phyloP scores from a whole-genome alignment of 2,797 vertebrate species.

The Galago senegalensis region DNA sequence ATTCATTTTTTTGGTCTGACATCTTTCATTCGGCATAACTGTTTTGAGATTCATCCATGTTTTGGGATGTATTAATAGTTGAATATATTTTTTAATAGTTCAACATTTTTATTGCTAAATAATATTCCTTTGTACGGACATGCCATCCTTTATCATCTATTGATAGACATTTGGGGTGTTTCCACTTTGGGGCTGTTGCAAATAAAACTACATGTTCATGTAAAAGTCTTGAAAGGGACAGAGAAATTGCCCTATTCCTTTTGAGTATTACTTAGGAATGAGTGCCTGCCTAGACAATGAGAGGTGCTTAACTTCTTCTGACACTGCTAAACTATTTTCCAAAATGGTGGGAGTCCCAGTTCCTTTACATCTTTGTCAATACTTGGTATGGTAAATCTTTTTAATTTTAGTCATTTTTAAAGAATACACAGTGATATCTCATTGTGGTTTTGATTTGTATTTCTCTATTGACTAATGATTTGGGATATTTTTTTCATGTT shows the following conservation, averaged over 20 bases:
- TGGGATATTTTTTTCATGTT: neutral
- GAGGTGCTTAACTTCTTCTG: neutral
- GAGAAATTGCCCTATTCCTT: neutral
- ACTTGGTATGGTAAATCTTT: neutral
- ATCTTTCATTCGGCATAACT: neutral
- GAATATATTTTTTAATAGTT: neutral
- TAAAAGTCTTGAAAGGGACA: neutral
- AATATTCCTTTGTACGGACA: neutral
- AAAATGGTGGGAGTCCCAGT: neutral
- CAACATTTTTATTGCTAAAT: neutral
- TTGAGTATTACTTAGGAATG: neutral
- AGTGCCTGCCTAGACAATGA: neutral
- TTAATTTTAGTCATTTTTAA: neutral
- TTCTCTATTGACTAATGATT: neutral
- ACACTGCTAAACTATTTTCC: neutral
- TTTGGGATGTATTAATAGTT: neutral
- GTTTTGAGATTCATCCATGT: neutral
- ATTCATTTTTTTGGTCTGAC: neutral
- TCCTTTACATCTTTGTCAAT: neutral
- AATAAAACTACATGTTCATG: neutral
- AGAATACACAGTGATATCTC: neutral
- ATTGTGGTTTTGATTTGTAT: neutral
- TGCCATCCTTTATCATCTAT: neutral
- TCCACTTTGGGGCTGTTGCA: neutral
- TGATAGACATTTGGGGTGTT: neutral